Percentiles rank a stretch among this genome's conserved stretches.
These are phyloP conservation scores for Ancistrus triradiatus DNA, from an alignment of 2,113 vertebrate species.

Conservation along the genomic window DNA sequence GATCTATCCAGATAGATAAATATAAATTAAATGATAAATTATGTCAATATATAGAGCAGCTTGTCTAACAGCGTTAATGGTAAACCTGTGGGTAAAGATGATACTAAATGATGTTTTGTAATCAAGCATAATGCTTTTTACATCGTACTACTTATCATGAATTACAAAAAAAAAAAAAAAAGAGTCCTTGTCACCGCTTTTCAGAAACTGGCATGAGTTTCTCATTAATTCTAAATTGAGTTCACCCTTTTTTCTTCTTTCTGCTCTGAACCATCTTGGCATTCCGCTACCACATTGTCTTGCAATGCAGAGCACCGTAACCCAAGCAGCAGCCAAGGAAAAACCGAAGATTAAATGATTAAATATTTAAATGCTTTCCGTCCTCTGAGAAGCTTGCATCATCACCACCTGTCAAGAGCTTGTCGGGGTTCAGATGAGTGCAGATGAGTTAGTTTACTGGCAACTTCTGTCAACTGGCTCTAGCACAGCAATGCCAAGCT, in stretches of 20 bases:
- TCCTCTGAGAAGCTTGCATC: conserved; percentile 17
- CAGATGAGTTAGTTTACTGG: conserved; percentile 13
- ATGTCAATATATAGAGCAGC: too few relatives aligned
- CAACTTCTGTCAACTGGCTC: conserved; percentile 6
- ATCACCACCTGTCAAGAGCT: not conserved
- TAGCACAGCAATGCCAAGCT: not conserved
- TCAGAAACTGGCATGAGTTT: too few relatives aligned
- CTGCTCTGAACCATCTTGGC: conserved; percentile 3
- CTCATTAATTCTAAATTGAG: not conserved
- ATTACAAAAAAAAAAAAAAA: too few relatives aligned
- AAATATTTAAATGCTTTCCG: conserved; percentile 52
- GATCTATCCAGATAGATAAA: too few relatives aligned
- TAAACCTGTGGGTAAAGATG: too few relatives aligned
- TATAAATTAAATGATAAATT: too few relatives aligned
- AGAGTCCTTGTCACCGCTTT: too few relatives aligned
- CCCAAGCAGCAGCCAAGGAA: conserved; percentile 33
- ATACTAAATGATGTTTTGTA: too few relatives aligned
- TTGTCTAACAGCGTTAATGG: too few relatives aligned
- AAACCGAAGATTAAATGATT: conserved; percentile 33
- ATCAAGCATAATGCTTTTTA: too few relatives aligned
- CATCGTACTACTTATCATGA: too few relatives aligned
- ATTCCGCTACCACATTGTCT: conserved; percentile 1
- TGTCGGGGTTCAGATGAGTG: not conserved
- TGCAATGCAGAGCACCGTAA: conserved; percentile 47
- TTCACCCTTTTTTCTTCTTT: not conserved